phyloP scores from a whole-genome alignment of 1,140 invertebrate genomes.

The Pinna nobilis region DNA sequence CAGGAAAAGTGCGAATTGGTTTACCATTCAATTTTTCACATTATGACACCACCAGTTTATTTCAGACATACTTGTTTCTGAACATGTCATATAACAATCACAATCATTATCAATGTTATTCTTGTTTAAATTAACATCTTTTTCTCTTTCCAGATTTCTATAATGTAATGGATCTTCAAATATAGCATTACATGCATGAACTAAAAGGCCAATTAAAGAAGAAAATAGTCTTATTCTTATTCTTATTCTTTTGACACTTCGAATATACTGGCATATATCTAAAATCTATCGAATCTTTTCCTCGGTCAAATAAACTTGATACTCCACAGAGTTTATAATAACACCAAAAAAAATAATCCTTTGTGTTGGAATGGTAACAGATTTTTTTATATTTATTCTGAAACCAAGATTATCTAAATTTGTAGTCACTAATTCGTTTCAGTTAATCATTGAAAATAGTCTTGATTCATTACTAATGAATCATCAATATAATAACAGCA shows the following conservation, averaged over 20 bases:
- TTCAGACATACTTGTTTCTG: constrained; percentile 23
- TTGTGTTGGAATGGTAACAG: constrained; percentile 22
- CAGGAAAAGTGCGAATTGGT: neutral
- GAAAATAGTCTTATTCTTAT: no score
- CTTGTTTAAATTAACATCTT: neutral
- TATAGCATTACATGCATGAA: constrained; percentile 35
- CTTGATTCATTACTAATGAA: constrained; percentile 23
- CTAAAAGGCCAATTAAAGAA: constrained; percentile 46
- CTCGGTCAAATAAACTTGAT: constrained; percentile 35
- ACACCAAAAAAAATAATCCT: constrained; percentile 35
- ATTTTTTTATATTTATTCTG: constrained; percentile 36
- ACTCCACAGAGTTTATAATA: constrained; percentile 32
- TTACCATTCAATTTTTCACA: neutral
- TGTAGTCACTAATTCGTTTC: constrained; percentile 9
- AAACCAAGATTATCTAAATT: constrained; percentile 25
- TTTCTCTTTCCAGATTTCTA: constrained; percentile 35
- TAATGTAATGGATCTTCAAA: constrained; percentile 22
- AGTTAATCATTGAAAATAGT: neutral
- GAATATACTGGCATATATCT: neutral
- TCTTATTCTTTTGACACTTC: constrained; percentile 10
- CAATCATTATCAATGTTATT: neutral
- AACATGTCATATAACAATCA: neutral
- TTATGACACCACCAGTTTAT: constrained; percentile 37
- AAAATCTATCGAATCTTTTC: constrained; percentile 37
- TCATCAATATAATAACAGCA: constrained; percentile 49